Evolutionary conservation across 2,888 invertebrate genomes (phyloP).

Genomic region (Coleophora deauratella): DNA sequence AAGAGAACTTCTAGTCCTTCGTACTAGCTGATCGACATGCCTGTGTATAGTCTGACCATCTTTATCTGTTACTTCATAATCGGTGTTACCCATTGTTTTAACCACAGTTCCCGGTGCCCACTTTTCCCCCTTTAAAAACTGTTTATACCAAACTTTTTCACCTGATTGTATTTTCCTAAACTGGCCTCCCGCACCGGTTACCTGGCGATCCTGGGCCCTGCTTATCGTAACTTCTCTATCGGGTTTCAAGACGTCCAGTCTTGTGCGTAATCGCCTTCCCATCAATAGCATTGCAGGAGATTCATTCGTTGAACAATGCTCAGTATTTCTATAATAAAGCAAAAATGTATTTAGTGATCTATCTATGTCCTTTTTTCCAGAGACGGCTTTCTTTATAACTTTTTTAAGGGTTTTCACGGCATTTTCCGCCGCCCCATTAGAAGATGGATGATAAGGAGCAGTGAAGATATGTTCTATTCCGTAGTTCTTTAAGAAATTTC

Average conservation of each 20-base stretch:
- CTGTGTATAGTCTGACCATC: not conserved
- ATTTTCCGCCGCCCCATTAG: not conserved
- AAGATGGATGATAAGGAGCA: too few species aligned
- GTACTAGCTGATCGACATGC: not conserved
- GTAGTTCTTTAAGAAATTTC: not conserved
- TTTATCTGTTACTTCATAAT: not conserved
- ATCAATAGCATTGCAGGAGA: slow-evolving; percentile 12
- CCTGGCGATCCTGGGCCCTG: slow-evolving; percentile 1
- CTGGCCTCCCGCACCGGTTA: not conserved
- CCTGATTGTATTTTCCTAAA: not conserved
- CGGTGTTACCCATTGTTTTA: slow-evolving; percentile 7
- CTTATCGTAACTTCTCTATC: not conserved
- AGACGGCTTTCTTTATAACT: not conserved
- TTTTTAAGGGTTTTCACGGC: not conserved
- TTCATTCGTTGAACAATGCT: slow-evolving; percentile 9
- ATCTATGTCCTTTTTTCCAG: not conserved
- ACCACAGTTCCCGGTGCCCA: slow-evolving; percentile 7
- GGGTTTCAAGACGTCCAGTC: slow-evolving; percentile 15
- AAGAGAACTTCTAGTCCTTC: not conserved
- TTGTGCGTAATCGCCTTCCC: slow-evolving; percentile 13
- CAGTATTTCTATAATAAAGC: not conserved
- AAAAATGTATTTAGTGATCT: not conserved
- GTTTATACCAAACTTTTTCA: not conserved
- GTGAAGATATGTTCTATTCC: not conserved
- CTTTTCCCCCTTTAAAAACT: not conserved